phyloP scores from a whole-genome alignment of 2,888 invertebrate genomes.

The Orthosia gracilis region DNA sequence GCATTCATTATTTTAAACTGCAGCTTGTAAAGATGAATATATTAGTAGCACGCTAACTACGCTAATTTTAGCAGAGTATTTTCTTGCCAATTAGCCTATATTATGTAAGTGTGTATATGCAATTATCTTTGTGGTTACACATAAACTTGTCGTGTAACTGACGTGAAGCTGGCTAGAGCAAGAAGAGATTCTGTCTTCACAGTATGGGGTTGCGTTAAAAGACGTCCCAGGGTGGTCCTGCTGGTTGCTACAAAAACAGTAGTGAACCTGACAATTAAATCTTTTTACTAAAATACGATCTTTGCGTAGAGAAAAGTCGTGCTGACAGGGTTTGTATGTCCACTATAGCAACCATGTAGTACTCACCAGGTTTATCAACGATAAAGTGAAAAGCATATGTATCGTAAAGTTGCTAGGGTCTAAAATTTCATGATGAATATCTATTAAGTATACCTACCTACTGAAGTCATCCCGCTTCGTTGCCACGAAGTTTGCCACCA shows the following conservation, averaged over 20 bases:
- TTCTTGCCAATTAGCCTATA: conserved; percentile 58
- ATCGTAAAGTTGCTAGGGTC: no score
- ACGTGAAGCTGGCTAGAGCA: neutral
- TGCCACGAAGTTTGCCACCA: no score
- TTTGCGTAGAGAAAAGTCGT: neutral
- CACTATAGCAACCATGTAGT: neutral
- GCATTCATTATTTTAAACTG: conserved; percentile 50
- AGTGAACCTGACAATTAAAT: neutral
- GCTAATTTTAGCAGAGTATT: conserved; percentile 45
- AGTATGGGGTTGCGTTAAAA: neutral
- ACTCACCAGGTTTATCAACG: neutral
- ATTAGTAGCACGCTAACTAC: conserved; percentile 58
- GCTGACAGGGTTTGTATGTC: no score
- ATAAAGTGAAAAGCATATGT: neutral
- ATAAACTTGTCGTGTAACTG: conserved; percentile 21
- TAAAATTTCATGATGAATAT: no score
- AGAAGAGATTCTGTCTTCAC: neutral
- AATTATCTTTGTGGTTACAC: conserved; percentile 40
- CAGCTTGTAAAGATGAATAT: conserved; percentile 45
- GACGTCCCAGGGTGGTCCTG: neutral
- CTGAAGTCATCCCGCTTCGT: neutral
- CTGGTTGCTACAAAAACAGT: neutral
- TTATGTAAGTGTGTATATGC: conserved; percentile 17
- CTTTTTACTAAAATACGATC: neutral
- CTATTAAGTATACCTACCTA: no score